Percentiles rank a stretch among this genome's conserved stretches.
Evolutionary conservation across 2,888 invertebrate genomes (phyloP).

Genomic region (Tubulanus polymorphus): DNA sequence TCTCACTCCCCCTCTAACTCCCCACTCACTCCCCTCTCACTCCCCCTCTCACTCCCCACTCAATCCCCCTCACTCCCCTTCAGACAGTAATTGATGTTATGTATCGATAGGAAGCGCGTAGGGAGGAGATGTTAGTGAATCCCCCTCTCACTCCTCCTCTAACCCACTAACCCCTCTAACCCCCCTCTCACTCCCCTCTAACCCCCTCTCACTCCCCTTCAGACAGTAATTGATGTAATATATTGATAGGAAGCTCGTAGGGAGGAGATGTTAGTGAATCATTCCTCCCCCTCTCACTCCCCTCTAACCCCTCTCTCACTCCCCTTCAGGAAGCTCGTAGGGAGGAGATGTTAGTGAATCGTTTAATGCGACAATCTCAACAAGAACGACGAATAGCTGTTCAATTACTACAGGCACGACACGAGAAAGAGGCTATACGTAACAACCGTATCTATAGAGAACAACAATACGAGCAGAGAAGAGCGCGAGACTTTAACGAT

Average conservation of each 20-base stretch:
- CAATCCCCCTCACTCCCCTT: too few species aligned
- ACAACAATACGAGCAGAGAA: constrained; percentile 45
- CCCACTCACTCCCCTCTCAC: too few species aligned
- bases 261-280: too few species aligned
- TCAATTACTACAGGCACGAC: constrained; percentile 50
- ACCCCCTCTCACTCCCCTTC: too few species aligned
- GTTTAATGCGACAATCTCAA: constrained; percentile 52
- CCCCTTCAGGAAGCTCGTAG: constrained; percentile 46
- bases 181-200: too few species aligned
- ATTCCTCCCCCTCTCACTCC: too few species aligned
- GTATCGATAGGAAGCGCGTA: constrained; percentile 39
- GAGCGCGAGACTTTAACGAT: constrained; percentile 49
- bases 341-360: constrained; percentile 51
- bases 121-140: too few species aligned
- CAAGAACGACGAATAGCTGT: constrained; percentile 52
- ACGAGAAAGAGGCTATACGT: constrained; percentile 50
- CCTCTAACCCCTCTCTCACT: too few species aligned
- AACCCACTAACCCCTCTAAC: too few species aligned
- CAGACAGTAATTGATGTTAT: constrained; percentile 15
- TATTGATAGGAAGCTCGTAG: constrained; percentile 41
- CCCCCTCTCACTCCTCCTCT: too few species aligned
- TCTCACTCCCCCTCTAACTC: too few species aligned
- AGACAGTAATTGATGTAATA: constrained; percentile 15
- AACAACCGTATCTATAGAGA: constrained; percentile 47
- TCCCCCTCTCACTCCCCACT: too few species aligned